A percentile compares a stretch with the other conserved stretches of the same genome.
phyloP scores from a whole-genome alignment of 1,140 invertebrate genomes.

The Rhysida immarginata region DNA sequence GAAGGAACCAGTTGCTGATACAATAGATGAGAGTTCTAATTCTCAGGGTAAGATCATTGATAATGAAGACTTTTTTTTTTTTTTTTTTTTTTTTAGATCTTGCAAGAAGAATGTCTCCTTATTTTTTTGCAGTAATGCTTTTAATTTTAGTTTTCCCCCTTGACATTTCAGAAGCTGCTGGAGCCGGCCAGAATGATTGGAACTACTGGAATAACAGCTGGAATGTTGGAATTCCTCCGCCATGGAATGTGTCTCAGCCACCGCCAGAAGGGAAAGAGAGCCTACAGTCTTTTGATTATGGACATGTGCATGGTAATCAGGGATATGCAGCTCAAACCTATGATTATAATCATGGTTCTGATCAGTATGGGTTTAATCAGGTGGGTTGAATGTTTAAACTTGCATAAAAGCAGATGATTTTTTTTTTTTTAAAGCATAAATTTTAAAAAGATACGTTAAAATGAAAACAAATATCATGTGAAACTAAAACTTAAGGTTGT shows the following conservation, averaged over 20 bases:
- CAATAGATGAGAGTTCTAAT: not conserved
- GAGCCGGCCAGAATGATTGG: not conserved
- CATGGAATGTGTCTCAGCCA: not conserved
- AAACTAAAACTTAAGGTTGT: too few relatives aligned
- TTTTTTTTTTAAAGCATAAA: not conserved
- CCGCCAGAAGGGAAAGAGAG: slow-evolving; percentile 2
- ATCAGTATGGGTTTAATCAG: slow-evolving; percentile 16
- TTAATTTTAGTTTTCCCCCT: not conserved
- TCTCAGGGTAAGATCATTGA: not conserved
- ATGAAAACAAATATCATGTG: too few relatives aligned
- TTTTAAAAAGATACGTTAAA: too few relatives aligned
- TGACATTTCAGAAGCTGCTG: not conserved
- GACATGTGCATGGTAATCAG: slow-evolving; percentile 14
- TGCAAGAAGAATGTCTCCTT: too few relatives aligned
- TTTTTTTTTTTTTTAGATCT: not conserved
- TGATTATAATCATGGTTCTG: slow-evolving; percentile 20
- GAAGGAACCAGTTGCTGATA: not conserved
- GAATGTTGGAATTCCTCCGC: not conserved
- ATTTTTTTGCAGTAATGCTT: too few relatives aligned
- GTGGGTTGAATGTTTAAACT: slow-evolving; percentile 7
- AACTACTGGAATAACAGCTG: slow-evolving; percentile 5
- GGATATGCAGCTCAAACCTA: slow-evolving; percentile 14
- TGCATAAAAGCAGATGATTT: not conserved
- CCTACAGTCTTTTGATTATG: slow-evolving; percentile 15
- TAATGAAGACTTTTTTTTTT: not conserved